Base-by-base conservation (phyloP, 1,140 invertebrate species). In the Ips typographus region DNA sequence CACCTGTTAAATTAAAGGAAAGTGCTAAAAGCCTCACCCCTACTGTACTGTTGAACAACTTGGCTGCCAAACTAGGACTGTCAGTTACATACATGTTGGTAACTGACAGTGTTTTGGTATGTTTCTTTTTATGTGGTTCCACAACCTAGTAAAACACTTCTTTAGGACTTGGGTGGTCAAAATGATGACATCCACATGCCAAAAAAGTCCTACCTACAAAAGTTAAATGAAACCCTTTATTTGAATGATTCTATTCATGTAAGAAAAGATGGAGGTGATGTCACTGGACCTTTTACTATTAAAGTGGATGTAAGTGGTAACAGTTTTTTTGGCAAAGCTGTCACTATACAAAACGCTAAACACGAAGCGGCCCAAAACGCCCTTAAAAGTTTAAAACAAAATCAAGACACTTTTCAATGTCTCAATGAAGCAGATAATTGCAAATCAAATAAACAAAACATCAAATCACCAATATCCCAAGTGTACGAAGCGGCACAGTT, bases 301-400 rank as follows among this genome's bases (percentile, higher is more conserved):
- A 65, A 59, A 22, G 72, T 76, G 5, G 40, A 72, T 49, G 72
- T 77, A 41, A 73, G 70, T 47, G 73, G 74, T 2, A 41, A 61
- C 5, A 61, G 63, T 40, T 78, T 76, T 71, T 64, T 64, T 71
- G 76, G 74, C 5, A 52, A 69, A 59, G 75, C 71, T 37, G 72
- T 73, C 63, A 74, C 75, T 8, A 68, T 76, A 4, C 71, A 78
- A 67, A 61, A 68, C 22, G 76, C 76, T 7, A 75, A 71, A 58
- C 76, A 78, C 70, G 70, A 77, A 60, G 77, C 76, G 6, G 77
- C 77, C 8, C 36, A 40, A 22, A 73, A 77, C 49, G 77, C 76
- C n/a, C 39, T 78, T 1, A 66, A 70, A 57, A 61, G 51, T 52
- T 71, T 76, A 60, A 67, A 67, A 36, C 39, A 68, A 38, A 53